phyloP scores from a whole-genome alignment of 2,113 vertebrate species.

The Tylochromis polylepis region DNA sequence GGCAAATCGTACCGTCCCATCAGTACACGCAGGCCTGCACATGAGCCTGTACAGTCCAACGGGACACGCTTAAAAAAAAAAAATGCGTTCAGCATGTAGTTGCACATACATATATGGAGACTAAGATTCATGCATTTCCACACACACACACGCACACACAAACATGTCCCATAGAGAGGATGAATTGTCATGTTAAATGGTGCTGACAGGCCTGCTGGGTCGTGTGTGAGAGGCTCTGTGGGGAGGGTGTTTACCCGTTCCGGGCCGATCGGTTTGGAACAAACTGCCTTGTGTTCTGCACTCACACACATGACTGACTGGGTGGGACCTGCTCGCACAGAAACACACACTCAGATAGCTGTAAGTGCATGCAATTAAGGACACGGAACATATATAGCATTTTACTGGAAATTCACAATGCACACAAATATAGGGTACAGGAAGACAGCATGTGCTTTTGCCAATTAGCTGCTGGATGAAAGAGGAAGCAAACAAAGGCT shows the following conservation, averaged over 20 bases:
- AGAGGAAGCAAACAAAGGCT: not conserved
- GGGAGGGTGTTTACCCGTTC: slow-evolving; percentile 52
- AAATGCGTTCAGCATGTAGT: not conserved
- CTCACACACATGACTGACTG: slow-evolving; percentile 20
- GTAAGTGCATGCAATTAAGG: not conserved
- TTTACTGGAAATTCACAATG: not conserved
- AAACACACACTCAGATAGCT: not conserved
- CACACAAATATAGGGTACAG: not conserved
- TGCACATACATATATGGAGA: not conserved
- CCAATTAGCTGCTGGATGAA: not conserved
- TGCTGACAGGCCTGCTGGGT: slow-evolving; percentile 56
- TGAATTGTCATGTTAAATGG: slow-evolving; percentile 52
- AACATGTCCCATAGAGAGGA: slow-evolving; percentile 19
- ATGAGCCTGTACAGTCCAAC: not conserved
- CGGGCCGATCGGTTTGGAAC: slow-evolving; percentile 43
- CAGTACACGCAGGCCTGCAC: not conserved
- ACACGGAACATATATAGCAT: not conserved
- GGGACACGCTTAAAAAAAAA: not conserved
- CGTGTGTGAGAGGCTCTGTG: slow-evolving; percentile 35
- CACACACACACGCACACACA: not conserved
- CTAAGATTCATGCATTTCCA: not conserved
- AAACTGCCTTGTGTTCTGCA: slow-evolving; percentile 58
- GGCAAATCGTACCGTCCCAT: not conserved
- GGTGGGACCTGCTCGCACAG: not conserved
- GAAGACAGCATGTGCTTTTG: not conserved